Evolutionary conservation across 2,888 invertebrate species (phyloP), one percentile per base, ranked within the genome.

Genomic region (Acronicta alni): DNA sequence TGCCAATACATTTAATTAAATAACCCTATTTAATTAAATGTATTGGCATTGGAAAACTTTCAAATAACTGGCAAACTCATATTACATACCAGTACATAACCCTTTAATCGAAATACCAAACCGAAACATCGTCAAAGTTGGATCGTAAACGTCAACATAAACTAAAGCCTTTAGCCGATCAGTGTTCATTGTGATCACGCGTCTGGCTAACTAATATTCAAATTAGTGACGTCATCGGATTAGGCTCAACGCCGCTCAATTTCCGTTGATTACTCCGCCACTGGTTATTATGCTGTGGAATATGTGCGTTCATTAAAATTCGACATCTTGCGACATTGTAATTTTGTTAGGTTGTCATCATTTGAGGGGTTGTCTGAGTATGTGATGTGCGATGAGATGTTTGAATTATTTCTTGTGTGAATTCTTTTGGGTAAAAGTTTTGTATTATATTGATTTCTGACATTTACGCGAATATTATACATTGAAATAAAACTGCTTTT

Each of bases 181-280:
- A 60, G 43, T 65, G 69, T 79, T 66, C 77, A 76, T 77, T 77
- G 78, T 74, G 75, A 72, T 73, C 77, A 70, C 67, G 73, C 67
- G 72, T 75, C 71, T 67, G 67, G 66, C 69, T 70, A 75, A 71
- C 77, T 80, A 82, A 81, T 81, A 85, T 83, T 80, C 82, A 80
- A 81, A 85, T 85, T 81, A 78, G 78, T 80, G 71, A 78, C 81
- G 82, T 83, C 83, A 82, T 80, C 73, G 75, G 80, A 84, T 84
- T 77, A 82, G 76, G 66, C 64, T 74, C 70, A 41, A 57, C 54
- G 68, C 60, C 53, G 61, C 72, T 71, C 80, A 71, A 76, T 80
- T 80, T 82, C 80, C 77, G 77, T 73, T 75, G 79, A 83, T 82
- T 76, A 74, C 71, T 58, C 64, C 57, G 46, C 42, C 54, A 45